phyloP scores from a whole-genome alignment of 2,888 invertebrate species.

The Athalia rosae region DNA sequence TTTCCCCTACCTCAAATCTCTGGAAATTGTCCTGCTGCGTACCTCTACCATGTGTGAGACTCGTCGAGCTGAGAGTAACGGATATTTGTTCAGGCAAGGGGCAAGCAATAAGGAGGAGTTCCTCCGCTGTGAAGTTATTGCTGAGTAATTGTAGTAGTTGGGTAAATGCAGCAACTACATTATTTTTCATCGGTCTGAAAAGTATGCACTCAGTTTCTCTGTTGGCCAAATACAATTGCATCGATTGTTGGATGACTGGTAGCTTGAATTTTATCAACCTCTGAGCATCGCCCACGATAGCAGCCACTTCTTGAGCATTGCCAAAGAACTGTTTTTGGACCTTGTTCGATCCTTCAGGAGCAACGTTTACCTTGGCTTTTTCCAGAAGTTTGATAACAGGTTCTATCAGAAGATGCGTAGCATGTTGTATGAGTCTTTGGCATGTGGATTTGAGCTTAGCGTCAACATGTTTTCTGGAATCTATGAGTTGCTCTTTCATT shows the following conservation, averaged over 20 bases:
- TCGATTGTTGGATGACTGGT: slow-evolving; percentile 88
- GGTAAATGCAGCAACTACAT: slow-evolving; percentile 91
- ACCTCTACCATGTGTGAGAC: slow-evolving; percentile 74
- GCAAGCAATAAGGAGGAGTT: slow-evolving; percentile 88
- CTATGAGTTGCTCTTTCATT: slow-evolving; percentile 92
- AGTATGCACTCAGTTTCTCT: slow-evolving; percentile 98
- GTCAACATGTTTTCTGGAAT: slow-evolving; percentile 97
- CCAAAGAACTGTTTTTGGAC: slow-evolving; percentile 79
- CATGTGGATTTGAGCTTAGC: slow-evolving; percentile 92
- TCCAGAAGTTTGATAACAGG: slow-evolving; percentile 84
- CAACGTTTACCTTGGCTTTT: slow-evolving; percentile 76
- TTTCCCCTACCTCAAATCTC: neutral
- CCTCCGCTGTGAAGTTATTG: slow-evolving; percentile 88
- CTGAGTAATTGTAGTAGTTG: slow-evolving; percentile 87
- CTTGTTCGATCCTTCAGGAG: slow-evolving; percentile 50
- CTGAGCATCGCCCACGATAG: slow-evolving; percentile 85
- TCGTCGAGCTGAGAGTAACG: slow-evolving; percentile 88
- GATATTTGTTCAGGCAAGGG: slow-evolving; percentile 96
- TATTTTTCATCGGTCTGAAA: slow-evolving; percentile 95
- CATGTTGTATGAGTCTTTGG: slow-evolving; percentile 89
- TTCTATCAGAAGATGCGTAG: slow-evolving; percentile 85
- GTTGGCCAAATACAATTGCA: slow-evolving; percentile 97
- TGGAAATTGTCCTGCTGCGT: neutral
- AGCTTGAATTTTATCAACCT: slow-evolving; percentile 87
- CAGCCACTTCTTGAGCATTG: slow-evolving; percentile 82